phyloP scores from a whole-genome alignment of 2,888 invertebrate genomes.

The Thera obeliscata region DNA sequence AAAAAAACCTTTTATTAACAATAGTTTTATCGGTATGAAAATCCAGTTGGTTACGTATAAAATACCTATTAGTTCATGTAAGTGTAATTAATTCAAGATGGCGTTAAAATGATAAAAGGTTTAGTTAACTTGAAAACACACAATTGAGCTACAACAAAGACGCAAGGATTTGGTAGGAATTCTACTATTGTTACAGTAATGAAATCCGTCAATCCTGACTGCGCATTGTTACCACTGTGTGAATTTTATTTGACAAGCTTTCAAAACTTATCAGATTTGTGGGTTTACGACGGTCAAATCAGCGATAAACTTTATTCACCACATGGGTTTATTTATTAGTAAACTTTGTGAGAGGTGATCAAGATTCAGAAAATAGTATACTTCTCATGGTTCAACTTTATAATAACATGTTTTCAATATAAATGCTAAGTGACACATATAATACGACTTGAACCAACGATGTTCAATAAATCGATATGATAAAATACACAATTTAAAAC shows the following conservation, averaged over 20 bases:
- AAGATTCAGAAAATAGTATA: constrained; percentile 28
- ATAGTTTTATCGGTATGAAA: too few species aligned
- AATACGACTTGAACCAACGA: too few species aligned
- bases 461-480: too few species aligned
- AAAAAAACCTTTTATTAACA: too few species aligned
- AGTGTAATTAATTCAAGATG: background rate
- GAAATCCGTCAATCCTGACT: constrained; percentile 26
- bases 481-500: background rate
- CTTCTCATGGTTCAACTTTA: constrained; percentile 1
- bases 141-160: constrained; percentile 9
- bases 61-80: too few species aligned
- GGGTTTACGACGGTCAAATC: constrained; percentile 43
- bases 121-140: constrained; percentile 1
- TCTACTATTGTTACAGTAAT: constrained; percentile 18
- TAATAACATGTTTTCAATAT: background rate
- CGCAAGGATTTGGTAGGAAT: background rate
- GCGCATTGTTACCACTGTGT: constrained; percentile 34
- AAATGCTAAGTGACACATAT: too few species aligned
- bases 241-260: constrained; percentile 44
- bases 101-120: background rate
- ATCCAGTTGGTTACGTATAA: too few species aligned
- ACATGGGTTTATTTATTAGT: constrained; percentile 37
- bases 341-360: constrained; percentile 35
- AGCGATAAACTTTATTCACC: constrained; percentile 40
- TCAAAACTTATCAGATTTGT: constrained; percentile 40